Evolutionary conservation across 2,113 vertebrate genomes (phyloP).

Genomic region (Panthera leo): DNA sequence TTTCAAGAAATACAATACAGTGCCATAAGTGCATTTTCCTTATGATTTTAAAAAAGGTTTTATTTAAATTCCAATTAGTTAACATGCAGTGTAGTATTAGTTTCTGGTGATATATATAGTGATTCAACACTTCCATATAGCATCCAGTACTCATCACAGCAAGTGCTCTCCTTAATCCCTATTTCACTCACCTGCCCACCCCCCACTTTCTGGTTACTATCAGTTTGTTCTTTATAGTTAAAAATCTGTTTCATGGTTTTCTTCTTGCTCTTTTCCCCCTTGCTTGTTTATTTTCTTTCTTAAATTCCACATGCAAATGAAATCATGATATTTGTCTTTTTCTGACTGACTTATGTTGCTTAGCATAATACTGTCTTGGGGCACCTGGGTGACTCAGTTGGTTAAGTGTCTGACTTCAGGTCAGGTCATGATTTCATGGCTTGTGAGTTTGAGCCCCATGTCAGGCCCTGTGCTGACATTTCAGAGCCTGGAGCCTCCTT

Average conservation of each 20-base stretch:
- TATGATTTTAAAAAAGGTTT: not conserved
- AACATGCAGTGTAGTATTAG: not conserved
- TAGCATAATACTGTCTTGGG: not conserved
- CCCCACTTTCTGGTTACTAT: not conserved
- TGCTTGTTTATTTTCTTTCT: not conserved
- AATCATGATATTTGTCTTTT: not conserved
- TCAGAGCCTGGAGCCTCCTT: too few relatives aligned
- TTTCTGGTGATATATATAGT: not conserved
- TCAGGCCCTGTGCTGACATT: too few relatives aligned
- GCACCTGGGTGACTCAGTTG: too few relatives aligned
- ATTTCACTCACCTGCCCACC: not conserved
- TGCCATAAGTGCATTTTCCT: not conserved
- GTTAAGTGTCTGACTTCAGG: too few relatives aligned
- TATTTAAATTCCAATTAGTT: not conserved
- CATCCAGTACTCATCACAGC: not conserved
- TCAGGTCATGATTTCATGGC: too few relatives aligned
- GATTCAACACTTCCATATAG: not conserved
- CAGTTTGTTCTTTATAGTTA: not conserved
- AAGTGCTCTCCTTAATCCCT: not conserved
- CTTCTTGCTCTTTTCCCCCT: not conserved
- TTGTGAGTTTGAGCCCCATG: too few relatives aligned
- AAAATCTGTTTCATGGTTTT: not conserved
- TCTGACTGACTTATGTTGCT: not conserved
- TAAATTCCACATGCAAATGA: not conserved
- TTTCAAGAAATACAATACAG: not conserved